Conservation (phyloP, 2,113 vertebrate species). For the Bostrychus sinensis region DNA sequence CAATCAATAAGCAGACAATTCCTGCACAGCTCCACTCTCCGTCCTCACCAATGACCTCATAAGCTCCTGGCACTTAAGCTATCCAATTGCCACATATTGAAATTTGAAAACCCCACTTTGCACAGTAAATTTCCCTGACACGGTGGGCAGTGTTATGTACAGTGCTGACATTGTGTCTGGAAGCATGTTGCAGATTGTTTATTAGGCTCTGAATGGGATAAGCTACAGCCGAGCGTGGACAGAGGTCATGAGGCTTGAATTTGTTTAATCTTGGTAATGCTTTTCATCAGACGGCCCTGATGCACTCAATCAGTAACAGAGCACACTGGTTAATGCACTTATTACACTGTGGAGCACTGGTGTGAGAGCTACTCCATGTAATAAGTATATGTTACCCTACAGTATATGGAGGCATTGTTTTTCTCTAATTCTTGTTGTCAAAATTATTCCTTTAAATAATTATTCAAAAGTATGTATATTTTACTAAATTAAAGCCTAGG, state of each 20-base stretch:
- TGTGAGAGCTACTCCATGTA: slow-evolving; percentile 1
- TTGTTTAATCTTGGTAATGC: slow-evolving; percentile 76
- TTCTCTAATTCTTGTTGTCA: neutral
- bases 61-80: slow-evolving; percentile 58
- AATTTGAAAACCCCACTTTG: slow-evolving; percentile 71
- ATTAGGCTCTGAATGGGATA: slow-evolving; percentile 42
- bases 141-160: slow-evolving; percentile 39
- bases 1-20: slow-evolving; percentile 69
- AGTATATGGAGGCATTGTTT: neutral
- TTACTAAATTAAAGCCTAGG: too few species aligned
- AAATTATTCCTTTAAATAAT: neutral
- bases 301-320: slow-evolving; percentile 65
- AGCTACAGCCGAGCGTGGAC: slow-evolving; percentile 46
- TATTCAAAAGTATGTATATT: too few species aligned
- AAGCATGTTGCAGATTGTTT: slow-evolving; percentile 51
- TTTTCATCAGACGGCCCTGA: slow-evolving; percentile 68
- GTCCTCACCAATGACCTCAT: slow-evolving; percentile 67
- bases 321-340: slow-evolving; percentile 55
- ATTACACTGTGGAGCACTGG: slow-evolving; percentile 46
- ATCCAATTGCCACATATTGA: slow-evolving; percentile 64
- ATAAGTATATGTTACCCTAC: too few species aligned
- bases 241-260: slow-evolving; percentile 63
- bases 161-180: slow-evolving; percentile 31
- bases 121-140: slow-evolving; percentile 56
- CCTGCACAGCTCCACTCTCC: slow-evolving; percentile 50